Conservation (phyloP, 2,888 invertebrate species). For the Epicampocera succincta region DNA sequence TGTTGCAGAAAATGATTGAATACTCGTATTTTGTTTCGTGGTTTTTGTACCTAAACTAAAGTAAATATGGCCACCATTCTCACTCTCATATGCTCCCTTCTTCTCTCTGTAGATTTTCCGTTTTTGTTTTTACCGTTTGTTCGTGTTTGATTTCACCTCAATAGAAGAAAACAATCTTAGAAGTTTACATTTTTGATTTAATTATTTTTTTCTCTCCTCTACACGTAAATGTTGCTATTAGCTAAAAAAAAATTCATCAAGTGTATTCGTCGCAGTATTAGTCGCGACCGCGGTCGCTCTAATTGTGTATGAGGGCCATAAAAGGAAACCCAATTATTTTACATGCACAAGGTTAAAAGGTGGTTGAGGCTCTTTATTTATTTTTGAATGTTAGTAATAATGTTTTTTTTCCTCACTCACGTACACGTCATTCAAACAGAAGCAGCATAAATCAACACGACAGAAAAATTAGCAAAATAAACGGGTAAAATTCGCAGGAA, state of each 20-base stretch:
- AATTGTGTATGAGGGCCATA: constrained; percentile 25
- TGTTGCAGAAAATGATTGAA: constrained; percentile 10
- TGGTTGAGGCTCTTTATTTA: constrained; percentile 47
- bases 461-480: constrained; percentile 27
- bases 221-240: background rate
- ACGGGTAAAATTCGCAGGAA: constrained; percentile 24
- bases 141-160: constrained; percentile 38
- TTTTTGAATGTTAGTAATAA: constrained; percentile 29
- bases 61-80: constrained; percentile 8
- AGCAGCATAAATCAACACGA: background rate
- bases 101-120: background rate
- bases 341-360: constrained; percentile 48
- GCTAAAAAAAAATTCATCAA: background rate
- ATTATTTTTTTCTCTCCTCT: background rate
- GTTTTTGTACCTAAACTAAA: constrained; percentile 30
- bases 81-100: background rate
- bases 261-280: constrained; percentile 18
- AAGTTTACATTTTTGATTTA: constrained; percentile 22
- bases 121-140: constrained; percentile 1
- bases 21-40: constrained; percentile 22
- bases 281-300: constrained; percentile 30
- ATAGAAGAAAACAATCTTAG: constrained; percentile 30
- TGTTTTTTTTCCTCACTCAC: constrained; percentile 14
- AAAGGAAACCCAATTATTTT: constrained; percentile 38
- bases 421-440: background rate